A percentile compares a stretch with the other conserved stretches of the same genome.
Conservation (phyloP, 2,797 vertebrate genomes). For the Serranus cabrilla region DNA sequence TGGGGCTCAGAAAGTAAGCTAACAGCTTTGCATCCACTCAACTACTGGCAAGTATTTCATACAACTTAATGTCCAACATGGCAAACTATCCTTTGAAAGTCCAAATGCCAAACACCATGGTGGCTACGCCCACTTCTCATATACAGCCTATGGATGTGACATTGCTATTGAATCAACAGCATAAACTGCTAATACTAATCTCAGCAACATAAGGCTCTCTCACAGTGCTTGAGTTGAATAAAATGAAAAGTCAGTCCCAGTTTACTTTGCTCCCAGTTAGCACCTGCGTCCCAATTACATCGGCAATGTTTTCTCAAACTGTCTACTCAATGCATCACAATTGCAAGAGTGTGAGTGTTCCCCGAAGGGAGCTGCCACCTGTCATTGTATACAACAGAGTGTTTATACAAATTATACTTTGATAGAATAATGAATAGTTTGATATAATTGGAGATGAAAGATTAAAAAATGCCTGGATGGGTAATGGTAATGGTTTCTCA, state of each 20-base stretch:
- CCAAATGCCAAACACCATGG: too few species aligned
- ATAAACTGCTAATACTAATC: not conserved
- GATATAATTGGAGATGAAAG: constrained; percentile 55
- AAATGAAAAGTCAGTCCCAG: constrained; percentile 37
- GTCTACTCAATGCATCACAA: constrained; percentile 36
- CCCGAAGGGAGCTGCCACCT: constrained; percentile 55
- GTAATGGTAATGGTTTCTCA: constrained; percentile 18
- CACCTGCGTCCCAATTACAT: constrained; percentile 49
- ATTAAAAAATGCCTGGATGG: constrained; percentile 32
- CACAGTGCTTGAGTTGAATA: constrained; percentile 28
- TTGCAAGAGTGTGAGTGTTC: constrained; percentile 25
- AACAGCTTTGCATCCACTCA: too few species aligned
- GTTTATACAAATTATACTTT: constrained; percentile 46
- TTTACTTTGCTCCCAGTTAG: constrained; percentile 36
- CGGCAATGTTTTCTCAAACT: constrained; percentile 39
- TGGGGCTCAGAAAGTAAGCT: too few species aligned
- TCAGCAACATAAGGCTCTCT: constrained; percentile 38
- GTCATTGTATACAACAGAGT: constrained; percentile 31
- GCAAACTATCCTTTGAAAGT: too few species aligned
- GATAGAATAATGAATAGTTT: constrained; percentile 45
- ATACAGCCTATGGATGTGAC: not conserved
- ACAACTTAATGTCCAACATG: too few species aligned
- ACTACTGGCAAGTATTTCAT: too few species aligned
- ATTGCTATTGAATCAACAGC: not conserved
- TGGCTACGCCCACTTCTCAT: not conserved